Percentiles rank a stretch among this genome's conserved stretches.
Conservation (phyloP, 2,797 vertebrate genomes). For the Gallirallus australis region DNA sequence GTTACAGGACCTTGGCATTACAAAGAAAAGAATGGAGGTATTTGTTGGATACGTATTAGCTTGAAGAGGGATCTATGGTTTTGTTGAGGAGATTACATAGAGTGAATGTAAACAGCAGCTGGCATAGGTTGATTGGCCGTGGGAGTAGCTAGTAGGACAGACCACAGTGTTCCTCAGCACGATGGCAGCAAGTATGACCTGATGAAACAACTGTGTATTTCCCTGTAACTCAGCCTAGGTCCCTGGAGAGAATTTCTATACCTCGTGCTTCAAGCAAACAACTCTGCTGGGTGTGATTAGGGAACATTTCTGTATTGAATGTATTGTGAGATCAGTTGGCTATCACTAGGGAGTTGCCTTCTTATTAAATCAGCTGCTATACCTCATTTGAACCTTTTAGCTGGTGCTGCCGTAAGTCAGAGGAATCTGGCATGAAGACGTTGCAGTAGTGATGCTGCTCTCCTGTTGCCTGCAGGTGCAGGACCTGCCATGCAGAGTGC, state of each 20-base stretch:
- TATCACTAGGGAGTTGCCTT: background rate
- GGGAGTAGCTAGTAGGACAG: background rate
- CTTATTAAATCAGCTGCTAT: constrained; percentile 51
- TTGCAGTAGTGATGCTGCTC: background rate
- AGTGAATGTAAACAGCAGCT: background rate
- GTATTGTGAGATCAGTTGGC: background rate
- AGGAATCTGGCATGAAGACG: background rate
- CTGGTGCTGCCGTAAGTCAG: background rate
- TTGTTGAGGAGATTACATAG: background rate
- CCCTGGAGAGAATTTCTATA: background rate
- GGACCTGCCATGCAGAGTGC: background rate
- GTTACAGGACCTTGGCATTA: background rate
- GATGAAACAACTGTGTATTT: constrained; percentile 75
- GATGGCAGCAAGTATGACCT: background rate
- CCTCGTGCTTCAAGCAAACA: constrained; percentile 29
- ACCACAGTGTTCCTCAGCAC: background rate
- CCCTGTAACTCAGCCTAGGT: constrained; percentile 29
- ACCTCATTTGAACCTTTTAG: background rate
- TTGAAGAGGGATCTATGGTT: background rate
- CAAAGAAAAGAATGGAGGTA: background rate
- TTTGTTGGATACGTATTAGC: background rate
- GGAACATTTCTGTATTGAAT: constrained; percentile 23
- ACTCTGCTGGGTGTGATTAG: constrained; percentile 46
- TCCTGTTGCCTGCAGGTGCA: background rate
- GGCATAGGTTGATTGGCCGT: background rate